phyloP scores from a whole-genome alignment of 2,113 vertebrate genomes.

The Theristicus caerulescens region DNA sequence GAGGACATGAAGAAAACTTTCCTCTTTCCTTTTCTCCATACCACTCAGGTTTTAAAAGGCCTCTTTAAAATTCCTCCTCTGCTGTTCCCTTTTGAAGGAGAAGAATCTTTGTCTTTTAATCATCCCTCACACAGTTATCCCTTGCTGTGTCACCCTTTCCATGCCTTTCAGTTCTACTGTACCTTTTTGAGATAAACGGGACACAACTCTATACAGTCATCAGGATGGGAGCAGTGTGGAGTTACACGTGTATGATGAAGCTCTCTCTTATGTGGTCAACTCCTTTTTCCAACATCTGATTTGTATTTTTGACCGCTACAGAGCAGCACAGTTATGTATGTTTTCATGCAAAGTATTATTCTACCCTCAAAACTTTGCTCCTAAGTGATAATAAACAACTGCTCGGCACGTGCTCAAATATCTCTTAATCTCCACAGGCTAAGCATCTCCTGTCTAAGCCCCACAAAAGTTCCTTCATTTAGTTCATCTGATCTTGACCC shows the following conservation, averaged over 20 bases:
- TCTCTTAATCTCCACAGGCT: background rate
- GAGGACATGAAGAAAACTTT: background rate
- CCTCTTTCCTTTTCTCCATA: background rate
- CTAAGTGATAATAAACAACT: background rate
- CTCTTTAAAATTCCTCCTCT: conserved; percentile 30
- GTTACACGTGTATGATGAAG: background rate
- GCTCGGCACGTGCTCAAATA: background rate
- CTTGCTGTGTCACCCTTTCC: background rate
- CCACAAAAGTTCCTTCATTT: background rate
- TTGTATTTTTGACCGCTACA: background rate
- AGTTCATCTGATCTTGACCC: background rate
- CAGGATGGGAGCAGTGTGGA: background rate
- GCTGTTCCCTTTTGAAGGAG: background rate
- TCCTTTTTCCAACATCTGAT: background rate
- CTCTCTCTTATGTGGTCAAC: background rate
- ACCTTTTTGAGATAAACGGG: background rate
- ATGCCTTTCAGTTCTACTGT: background rate
- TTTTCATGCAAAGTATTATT: background rate
- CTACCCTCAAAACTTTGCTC: background rate
- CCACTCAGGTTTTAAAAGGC: background rate
- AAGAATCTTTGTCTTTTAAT: background rate
- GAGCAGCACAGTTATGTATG: background rate
- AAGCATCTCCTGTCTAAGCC: background rate
- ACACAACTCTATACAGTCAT: background rate
- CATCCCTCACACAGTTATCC: background rate